Conservation (phyloP, 2,797 vertebrate species). For the Florisuga fusca region DNA sequence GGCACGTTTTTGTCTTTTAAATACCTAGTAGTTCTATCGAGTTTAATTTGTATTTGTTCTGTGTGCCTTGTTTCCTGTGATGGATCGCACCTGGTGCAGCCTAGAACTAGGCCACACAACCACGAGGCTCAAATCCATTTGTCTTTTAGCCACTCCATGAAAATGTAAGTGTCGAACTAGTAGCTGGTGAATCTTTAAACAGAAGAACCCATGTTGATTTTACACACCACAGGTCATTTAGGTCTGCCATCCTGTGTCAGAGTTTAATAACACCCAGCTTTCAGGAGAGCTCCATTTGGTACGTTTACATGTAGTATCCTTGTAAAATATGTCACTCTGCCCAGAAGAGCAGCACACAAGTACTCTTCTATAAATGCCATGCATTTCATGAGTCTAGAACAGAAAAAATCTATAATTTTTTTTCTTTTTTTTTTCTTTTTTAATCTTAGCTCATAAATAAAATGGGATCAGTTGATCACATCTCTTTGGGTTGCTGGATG, state of each 20-base stretch:
- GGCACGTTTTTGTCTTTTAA: background rate
- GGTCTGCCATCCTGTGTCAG: background rate
- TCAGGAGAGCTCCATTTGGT: background rate
- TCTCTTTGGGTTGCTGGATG: background rate
- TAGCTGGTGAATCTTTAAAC: background rate
- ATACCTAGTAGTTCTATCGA: accelerated
- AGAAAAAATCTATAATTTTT: background rate
- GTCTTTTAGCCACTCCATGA: background rate
- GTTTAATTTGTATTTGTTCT: background rate
- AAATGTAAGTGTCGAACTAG: background rate
- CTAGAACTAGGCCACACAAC: background rate
- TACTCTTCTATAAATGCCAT: background rate
- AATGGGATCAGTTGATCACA: background rate
- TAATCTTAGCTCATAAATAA: background rate
- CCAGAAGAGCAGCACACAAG: background rate
- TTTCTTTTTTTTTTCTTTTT: background rate
- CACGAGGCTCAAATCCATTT: background rate
- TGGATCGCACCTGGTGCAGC: background rate
- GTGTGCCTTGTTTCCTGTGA: background rate
- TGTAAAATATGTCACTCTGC: background rate
- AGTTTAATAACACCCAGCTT: background rate
- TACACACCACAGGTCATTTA: background rate
- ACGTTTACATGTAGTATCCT: background rate
- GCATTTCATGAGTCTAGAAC: background rate
- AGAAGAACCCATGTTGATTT: background rate